Conservation (phyloP, 2,888 invertebrate species). For the Noctua pronuba region DNA sequence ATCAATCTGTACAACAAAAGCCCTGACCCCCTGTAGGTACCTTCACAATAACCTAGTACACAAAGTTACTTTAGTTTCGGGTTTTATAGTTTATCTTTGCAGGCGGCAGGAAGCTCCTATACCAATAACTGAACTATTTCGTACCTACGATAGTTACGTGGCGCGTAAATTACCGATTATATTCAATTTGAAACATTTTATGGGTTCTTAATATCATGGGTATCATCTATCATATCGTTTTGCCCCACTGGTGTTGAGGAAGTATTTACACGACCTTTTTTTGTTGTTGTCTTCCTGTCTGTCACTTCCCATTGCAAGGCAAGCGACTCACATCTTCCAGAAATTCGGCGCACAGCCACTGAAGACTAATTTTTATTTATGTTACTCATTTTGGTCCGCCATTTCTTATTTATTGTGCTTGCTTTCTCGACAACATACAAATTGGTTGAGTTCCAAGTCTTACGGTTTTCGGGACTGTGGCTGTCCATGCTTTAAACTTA, state of each 20-base stretch:
- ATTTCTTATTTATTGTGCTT: conserved; percentile 41
- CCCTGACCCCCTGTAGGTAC: background rate
- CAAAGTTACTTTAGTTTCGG: conserved; percentile 13
- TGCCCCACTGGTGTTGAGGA: background rate
- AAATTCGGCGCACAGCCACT: conserved; percentile 11
- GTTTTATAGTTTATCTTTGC: conserved; percentile 22
- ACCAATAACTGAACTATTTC: conserved; percentile 10
- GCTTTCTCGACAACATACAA: conserved; percentile 29
- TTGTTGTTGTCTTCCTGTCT: background rate
- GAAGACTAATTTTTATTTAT: conserved; percentile 48
- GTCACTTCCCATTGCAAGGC: conserved; percentile 38
- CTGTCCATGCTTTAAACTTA: conserved; percentile 17
- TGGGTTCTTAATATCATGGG: background rate
- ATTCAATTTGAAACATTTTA: background rate
- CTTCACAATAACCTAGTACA: conserved; percentile 3
- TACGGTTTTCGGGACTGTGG: conserved; percentile 6
- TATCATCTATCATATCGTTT: background rate
- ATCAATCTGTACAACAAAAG: background rate
- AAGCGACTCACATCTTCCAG: conserved; percentile 35
- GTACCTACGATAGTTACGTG: conserved; percentile 9
- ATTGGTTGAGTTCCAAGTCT: conserved; percentile 23
- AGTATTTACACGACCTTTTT: conserved; percentile 1
- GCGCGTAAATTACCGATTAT: background rate
- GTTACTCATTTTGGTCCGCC: conserved; percentile 36
- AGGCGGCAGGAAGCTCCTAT: conserved; percentile 26